These are phyloP conservation scores for Macrosteles quadrilineatus DNA, from an alignment of 1,140 invertebrate species.

Conservation along the genomic window DNA sequence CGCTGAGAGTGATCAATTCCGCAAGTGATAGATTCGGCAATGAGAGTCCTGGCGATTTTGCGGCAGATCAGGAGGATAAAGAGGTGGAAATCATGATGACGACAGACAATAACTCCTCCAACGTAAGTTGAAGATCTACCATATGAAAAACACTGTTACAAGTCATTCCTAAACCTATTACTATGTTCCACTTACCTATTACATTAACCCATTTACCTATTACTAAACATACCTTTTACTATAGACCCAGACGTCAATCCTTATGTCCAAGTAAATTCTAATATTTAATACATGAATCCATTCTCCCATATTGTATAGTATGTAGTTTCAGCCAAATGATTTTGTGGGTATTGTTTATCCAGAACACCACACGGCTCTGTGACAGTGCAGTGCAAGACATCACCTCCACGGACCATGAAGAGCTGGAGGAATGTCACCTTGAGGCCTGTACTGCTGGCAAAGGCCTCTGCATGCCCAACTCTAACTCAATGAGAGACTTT, in stretches of 20 bases:
- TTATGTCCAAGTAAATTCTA: too few species aligned
- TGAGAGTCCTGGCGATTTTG: neutral
- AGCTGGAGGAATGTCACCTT: conserved; percentile 52
- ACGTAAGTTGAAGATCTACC: conserved; percentile 2
- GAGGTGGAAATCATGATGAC: conserved; percentile 39
- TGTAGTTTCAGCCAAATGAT: too few species aligned
- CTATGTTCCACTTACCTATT: too few species aligned
- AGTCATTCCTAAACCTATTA: too few species aligned
- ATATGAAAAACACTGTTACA: too few species aligned
- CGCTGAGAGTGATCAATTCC: conserved; percentile 35
- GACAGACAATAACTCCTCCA: neutral
- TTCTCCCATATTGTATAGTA: too few species aligned
- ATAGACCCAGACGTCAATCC: too few species aligned
- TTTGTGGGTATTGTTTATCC: neutral
- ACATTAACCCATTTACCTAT: too few species aligned
- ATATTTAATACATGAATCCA: too few species aligned
- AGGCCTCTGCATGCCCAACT: conserved; percentile 64
- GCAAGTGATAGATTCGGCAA: neutral
- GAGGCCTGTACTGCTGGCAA: conserved; percentile 55
- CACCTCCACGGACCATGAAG: conserved; percentile 36
- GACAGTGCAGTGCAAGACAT: conserved; percentile 30
- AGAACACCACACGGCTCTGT: conserved; percentile 7
- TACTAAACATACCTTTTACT: too few species aligned
- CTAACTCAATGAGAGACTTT: conserved; percentile 60
- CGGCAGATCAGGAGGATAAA: conserved; percentile 35